Evolutionary conservation across 2,888 invertebrate genomes (phyloP).

Genomic region (Pseudococcus viburni): DNA sequence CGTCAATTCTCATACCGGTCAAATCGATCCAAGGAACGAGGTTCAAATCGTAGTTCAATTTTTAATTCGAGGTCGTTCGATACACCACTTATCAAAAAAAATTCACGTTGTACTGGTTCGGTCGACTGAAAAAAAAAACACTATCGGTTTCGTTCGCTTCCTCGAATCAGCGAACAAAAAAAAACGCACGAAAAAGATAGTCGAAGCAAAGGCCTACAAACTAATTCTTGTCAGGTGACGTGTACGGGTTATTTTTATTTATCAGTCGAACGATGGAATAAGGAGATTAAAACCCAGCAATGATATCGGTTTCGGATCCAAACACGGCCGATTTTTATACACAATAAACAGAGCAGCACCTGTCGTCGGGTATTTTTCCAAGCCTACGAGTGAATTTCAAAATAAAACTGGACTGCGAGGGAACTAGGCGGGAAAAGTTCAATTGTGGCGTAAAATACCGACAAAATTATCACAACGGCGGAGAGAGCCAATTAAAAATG

Average conservation of each 20-base stretch:
- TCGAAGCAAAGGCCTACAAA: background rate
- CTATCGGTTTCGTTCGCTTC: background rate
- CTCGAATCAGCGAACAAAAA: background rate
- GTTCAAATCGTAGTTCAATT: conserved; percentile 9
- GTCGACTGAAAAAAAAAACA: background rate
- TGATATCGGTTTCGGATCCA: background rate
- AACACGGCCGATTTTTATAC: background rate
- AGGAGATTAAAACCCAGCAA: background rate
- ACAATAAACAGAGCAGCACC: background rate
- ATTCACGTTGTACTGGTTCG: background rate
- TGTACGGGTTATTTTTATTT: background rate
- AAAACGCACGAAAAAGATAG: background rate
- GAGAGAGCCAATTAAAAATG: conserved; percentile 52
- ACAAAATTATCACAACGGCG: conserved; percentile 31
- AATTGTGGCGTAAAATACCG: conserved; percentile 46
- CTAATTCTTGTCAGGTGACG: background rate
- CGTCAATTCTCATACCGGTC: background rate
- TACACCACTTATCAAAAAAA: background rate
- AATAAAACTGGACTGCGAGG: background rate
- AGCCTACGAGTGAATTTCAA: background rate
- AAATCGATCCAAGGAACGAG: conserved; percentile 4
- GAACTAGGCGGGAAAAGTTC: conserved; percentile 4
- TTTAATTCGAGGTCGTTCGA: conserved; percentile 22
- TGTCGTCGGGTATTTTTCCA: background rate
- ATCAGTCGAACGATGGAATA: background rate